Evolutionary conservation across 35 echinoderm and acorn worm species (phyloP).

Genomic region (Ophiothrix spiculata): DNA sequence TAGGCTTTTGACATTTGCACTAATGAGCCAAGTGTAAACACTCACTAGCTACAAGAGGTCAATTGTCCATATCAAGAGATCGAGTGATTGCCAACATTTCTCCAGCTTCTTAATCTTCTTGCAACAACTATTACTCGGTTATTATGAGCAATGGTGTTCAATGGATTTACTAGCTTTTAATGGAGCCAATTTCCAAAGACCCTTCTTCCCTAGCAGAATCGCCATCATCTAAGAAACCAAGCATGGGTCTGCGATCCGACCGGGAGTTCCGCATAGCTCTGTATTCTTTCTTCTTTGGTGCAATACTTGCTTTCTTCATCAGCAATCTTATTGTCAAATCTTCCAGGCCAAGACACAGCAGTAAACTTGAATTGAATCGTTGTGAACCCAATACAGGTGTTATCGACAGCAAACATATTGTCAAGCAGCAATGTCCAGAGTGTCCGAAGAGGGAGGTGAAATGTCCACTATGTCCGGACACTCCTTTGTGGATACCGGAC

Average conservation of each 20-base stretch:
- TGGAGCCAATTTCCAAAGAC: too few relatives aligned
- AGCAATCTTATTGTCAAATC: neutral
- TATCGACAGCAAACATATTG: neutral
- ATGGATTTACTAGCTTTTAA: too few relatives aligned
- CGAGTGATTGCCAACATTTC: too few relatives aligned
- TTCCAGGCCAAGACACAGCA: neutral
- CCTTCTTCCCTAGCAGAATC: too few relatives aligned
- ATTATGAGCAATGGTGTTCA: too few relatives aligned
- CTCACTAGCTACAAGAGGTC: too few relatives aligned
- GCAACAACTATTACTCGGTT: too few relatives aligned
- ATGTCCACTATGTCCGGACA: neutral
- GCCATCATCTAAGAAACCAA: too few relatives aligned
- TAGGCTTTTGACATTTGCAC: too few relatives aligned
- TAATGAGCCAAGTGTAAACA: too few relatives aligned
- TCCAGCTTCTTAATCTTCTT: too few relatives aligned
- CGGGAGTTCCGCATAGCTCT: slow-evolving; percentile 53
- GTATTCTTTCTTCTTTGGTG: slow-evolving; percentile 50
- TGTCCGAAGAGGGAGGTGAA: slow-evolving; percentile 25
- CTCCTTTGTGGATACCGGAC: slow-evolving; percentile 11
- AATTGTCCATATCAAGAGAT: too few relatives aligned
- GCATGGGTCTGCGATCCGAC: neutral
- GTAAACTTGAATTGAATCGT: neutral
- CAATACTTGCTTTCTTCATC: slow-evolving; percentile 16
- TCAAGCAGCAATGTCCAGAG: slow-evolving; percentile 18
- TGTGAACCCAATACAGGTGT: neutral